Conservation (phyloP, 2,888 invertebrate genomes). For the Nasonovia ribisnigri region DNA sequence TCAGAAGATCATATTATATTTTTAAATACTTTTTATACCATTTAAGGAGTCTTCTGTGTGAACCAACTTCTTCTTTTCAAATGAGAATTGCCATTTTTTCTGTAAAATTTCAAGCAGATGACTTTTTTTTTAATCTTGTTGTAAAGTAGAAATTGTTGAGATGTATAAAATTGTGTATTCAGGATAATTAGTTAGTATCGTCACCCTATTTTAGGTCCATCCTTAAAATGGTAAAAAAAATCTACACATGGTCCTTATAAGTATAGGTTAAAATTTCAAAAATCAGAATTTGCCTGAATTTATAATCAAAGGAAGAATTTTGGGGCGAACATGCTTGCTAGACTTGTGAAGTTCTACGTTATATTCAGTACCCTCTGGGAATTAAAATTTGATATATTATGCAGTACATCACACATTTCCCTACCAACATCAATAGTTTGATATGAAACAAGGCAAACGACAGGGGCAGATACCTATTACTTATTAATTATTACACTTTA, state of each 20-base stretch:
- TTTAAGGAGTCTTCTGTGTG: too few species aligned
- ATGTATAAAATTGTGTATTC: not conserved
- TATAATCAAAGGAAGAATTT: not conserved
- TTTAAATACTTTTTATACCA: not conserved
- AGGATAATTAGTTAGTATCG: not conserved
- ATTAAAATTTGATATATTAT: not conserved
- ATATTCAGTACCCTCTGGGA: not conserved
- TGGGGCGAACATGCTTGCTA: not conserved
- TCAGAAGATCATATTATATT: not conserved
- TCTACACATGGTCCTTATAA: not conserved
- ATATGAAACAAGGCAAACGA: not conserved
- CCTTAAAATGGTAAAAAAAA: not conserved
- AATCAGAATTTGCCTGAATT: not conserved
- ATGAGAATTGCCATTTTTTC: not conserved
- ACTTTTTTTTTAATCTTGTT: not conserved
- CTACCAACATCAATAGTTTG: not conserved
- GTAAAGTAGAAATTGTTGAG: not conserved
- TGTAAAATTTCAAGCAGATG: not conserved
- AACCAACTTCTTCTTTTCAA: too few species aligned
- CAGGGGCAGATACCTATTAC: not conserved
- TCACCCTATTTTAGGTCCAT: too few species aligned
- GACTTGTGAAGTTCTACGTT: not conserved
- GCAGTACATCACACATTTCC: not conserved
- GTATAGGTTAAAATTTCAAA: not conserved
- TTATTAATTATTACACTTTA: not conserved